Percentiles rank a stretch among this genome's conserved stretches.
Conservation (phyloP, 2,888 invertebrate species). For the Galerucella nymphaeae region DNA sequence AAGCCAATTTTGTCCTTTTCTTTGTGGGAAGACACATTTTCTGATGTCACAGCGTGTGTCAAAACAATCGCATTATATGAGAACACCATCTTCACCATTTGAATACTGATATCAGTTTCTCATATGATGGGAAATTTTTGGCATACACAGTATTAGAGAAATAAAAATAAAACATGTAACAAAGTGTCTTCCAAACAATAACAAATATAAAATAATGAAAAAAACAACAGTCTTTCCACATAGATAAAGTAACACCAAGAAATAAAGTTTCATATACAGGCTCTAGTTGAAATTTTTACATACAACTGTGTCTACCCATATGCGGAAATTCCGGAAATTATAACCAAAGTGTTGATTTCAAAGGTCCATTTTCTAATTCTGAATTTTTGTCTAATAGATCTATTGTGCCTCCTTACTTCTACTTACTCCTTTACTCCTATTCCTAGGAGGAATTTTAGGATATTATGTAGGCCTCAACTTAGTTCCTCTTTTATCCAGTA, state of each 20-base stretch:
- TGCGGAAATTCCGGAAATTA: slow-evolving; percentile 37
- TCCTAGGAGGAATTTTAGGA: too few relatives aligned
- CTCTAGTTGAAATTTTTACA: slow-evolving; percentile 38
- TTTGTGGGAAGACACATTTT: slow-evolving; percentile 87
- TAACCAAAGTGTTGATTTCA: slow-evolving; percentile 32
- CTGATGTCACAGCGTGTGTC: slow-evolving; percentile 68
- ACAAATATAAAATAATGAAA: slow-evolving; percentile 43
- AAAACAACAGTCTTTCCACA: slow-evolving; percentile 79
- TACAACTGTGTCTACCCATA: slow-evolving; percentile 25
- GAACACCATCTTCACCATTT: background rate
- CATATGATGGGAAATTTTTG: slow-evolving; percentile 5
- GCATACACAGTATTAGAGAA: slow-evolving; percentile 11
- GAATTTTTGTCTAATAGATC: too few relatives aligned
- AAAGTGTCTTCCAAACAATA: slow-evolving; percentile 39
- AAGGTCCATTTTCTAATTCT: slow-evolving; percentile 6
- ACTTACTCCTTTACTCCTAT: too few relatives aligned
- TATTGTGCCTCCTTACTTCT: too few relatives aligned
- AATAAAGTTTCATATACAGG: slow-evolving; percentile 29
- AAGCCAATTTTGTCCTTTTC: slow-evolving; percentile 68
- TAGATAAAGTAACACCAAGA: slow-evolving; percentile 69
- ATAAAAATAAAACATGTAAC: slow-evolving; percentile 11
- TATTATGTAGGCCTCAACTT: too few relatives aligned
- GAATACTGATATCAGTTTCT: slow-evolving; percentile 6
- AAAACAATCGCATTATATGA: slow-evolving; percentile 28
- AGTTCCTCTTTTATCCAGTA: too few relatives aligned